A percentile compares a stretch with the other conserved stretches of the same genome.
Conservation (phyloP, 2,888 invertebrate species). For the Phengaris alcon region DNA sequence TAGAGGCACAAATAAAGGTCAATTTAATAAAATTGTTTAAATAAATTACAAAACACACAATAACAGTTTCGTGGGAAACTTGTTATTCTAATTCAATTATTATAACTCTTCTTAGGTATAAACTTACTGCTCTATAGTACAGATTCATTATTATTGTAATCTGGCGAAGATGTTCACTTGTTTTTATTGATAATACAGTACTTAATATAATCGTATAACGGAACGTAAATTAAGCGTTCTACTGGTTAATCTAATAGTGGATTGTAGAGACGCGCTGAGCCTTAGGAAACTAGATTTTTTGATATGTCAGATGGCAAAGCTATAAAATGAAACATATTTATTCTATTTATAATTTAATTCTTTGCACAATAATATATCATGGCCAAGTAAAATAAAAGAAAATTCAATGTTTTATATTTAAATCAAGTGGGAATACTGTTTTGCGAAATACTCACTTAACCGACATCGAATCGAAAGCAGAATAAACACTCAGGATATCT, state of each 20-base stretch:
- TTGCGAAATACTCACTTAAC: constrained; percentile 2
- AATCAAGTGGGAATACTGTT: background rate
- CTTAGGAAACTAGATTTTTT: too few species aligned
- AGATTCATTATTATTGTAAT: background rate
- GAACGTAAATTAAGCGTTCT: too few species aligned
- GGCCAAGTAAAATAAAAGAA: background rate
- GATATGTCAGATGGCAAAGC: too few species aligned
- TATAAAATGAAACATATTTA: too few species aligned
- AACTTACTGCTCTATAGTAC: background rate
- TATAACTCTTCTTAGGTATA: too few species aligned
- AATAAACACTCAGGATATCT: background rate
- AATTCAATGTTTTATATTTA: background rate
- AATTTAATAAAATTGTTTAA: constrained; percentile 8
- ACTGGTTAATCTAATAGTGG: too few species aligned
- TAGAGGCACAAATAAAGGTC: background rate
- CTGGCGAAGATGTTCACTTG: background rate
- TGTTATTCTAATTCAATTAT: background rate
- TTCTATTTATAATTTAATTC: too few species aligned
- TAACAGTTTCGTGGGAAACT: background rate
- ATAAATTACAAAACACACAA: constrained; percentile 5
- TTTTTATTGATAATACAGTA: background rate
- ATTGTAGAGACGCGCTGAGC: too few species aligned
- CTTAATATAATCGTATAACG: too few species aligned
- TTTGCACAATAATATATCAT: too few species aligned
- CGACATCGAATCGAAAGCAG: background rate